Evolutionary conservation across 2,113 vertebrate species (phyloP).

Genomic region (Pteruthius melanotis): DNA sequence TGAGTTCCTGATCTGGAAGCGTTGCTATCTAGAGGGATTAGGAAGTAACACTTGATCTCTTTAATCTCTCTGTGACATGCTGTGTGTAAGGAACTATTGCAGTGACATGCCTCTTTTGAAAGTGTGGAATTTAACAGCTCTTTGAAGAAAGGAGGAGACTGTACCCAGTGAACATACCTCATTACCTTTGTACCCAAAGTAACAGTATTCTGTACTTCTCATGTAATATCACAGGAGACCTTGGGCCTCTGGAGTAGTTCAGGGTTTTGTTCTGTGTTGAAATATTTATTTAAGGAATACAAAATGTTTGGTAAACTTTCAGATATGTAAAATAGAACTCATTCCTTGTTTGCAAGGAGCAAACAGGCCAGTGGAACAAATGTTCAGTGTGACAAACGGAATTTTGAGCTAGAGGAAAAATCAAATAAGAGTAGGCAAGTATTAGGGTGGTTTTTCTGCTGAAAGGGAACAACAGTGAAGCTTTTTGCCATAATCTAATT

Average conservation of each 20-base stretch:
- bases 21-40: not conserved
- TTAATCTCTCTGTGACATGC: not conserved
- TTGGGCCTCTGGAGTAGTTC: not conserved
- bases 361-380: not conserved
- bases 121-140: not conserved
- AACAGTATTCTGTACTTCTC: not conserved
- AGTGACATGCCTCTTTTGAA: not conserved
- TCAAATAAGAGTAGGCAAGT: not conserved
- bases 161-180: not conserved
- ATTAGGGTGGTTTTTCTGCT: not conserved
- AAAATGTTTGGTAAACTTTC: not conserved
- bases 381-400: not conserved
- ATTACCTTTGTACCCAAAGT: not conserved
- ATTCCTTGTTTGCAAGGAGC: not conserved
- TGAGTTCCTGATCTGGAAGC: not conserved
- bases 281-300: not conserved
- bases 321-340: not conserved
- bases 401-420: not conserved
- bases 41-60: not conserved
- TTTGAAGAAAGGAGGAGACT: not conserved
- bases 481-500: not conserved
- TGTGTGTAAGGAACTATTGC: not conserved
- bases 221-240: not conserved
- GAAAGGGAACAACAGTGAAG: not conserved
- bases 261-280: not conserved